Percentiles rank a stretch among this genome's conserved stretches.
Evolutionary conservation across 2,797 vertebrate genomes (phyloP).

Genomic region (Antrozous pallidus): DNA sequence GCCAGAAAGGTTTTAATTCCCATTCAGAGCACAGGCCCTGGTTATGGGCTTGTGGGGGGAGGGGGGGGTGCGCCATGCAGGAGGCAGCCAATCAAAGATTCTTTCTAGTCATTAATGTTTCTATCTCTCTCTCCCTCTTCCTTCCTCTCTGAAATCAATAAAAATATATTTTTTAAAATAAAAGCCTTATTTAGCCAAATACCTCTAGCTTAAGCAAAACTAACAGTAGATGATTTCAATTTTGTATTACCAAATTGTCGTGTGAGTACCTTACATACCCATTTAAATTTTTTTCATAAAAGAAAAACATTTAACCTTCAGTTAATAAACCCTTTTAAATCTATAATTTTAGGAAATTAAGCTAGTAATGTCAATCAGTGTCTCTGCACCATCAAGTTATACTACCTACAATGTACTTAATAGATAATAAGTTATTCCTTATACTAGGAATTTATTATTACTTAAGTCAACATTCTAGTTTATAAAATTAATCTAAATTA

Average conservation of each 20-base stretch:
- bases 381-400: not conserved
- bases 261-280: not conserved
- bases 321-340: not conserved
- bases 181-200: not conserved
- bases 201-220: not conserved
- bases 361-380: not conserved
- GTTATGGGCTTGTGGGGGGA: too few species aligned
- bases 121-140: too few species aligned
- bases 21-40: too few species aligned
- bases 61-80: too few species aligned
- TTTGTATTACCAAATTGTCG: not conserved
- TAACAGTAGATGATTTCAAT: slow-evolving; percentile 25
- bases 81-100: too few species aligned
- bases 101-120: too few species aligned
- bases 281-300: slow-evolving; percentile 26
- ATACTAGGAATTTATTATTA: not conserved
- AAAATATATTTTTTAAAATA: not conserved
- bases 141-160: too few species aligned
- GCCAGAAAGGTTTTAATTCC: too few species aligned
- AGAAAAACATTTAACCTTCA: slow-evolving; percentile 30
- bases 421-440: not conserved
- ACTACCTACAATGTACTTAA: not conserved
- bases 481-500: slow-evolving; percentile 9
- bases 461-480: not conserved
- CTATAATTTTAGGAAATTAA: slow-evolving; percentile 13